A percentile compares a stretch with the other conserved stretches of the same genome.
Evolutionary conservation across 2,888 invertebrate genomes (phyloP).

Genomic region (Autographa pulchrina): DNA sequence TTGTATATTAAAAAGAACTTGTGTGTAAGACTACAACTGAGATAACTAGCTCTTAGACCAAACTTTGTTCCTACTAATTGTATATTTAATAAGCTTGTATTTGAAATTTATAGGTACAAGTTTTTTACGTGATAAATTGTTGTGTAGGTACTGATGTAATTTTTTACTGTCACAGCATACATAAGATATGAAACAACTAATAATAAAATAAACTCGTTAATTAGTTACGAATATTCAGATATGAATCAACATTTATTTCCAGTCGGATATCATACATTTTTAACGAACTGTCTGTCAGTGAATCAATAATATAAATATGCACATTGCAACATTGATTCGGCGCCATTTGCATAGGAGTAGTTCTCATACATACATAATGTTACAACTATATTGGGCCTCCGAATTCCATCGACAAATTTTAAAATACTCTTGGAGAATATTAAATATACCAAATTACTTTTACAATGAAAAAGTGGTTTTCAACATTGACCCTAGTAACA

Average conservation of each 20-base stretch:
- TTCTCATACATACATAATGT: constrained; percentile 29
- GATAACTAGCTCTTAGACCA: not conserved
- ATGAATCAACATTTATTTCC: constrained; percentile 11
- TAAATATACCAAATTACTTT: not conserved
- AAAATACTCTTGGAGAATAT: not conserved
- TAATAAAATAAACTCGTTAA: not conserved
- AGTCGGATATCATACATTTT: constrained; percentile 19
- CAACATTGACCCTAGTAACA: too few relatives aligned
- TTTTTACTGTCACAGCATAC: not conserved
- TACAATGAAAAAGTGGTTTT: too few relatives aligned
- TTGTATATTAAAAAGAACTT: not conserved
- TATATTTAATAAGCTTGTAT: too few relatives aligned
- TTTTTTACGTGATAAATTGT: too few relatives aligned
- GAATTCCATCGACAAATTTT: not conserved
- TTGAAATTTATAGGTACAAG: too few relatives aligned
- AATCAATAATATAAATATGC: constrained; percentile 18
- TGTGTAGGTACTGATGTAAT: not conserved
- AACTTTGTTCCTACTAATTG: not conserved
- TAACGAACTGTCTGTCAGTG: not conserved
- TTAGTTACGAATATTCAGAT: not conserved
- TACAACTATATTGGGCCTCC: constrained; percentile 9
- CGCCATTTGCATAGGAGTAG: constrained; percentile 18
- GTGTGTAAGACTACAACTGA: not conserved
- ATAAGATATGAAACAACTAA: not conserved
- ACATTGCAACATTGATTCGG: constrained; percentile 7